Evolutionary conservation across 1,140 invertebrate species (phyloP).

Genomic region (Trissolcus basalis): DNA sequence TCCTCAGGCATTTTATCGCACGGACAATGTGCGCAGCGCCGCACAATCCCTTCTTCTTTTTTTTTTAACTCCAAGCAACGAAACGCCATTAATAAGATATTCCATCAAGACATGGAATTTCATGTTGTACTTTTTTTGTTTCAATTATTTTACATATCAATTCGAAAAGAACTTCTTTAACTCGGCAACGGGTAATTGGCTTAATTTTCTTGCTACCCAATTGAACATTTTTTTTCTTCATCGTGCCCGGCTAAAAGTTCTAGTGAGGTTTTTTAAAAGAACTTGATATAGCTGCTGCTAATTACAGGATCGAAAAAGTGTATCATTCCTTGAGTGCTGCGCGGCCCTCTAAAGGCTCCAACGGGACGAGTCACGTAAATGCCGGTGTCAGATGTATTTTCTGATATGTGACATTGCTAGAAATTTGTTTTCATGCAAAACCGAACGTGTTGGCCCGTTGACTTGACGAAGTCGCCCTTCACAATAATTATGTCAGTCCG

Average conservation of each 20-base stretch:
- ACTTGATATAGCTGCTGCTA: too few relatives aligned
- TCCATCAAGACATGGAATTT: too few relatives aligned
- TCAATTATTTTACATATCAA: not conserved
- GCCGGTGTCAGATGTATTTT: constrained; percentile 39
- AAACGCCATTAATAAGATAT: too few relatives aligned
- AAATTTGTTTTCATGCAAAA: constrained; percentile 47
- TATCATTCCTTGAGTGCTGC: constrained; percentile 8
- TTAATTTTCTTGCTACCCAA: not conserved
- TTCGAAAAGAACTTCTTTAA: constrained; percentile 3
- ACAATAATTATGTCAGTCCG: constrained; percentile 49
- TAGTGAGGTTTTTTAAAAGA: too few relatives aligned
- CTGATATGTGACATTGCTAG: constrained; percentile 52
- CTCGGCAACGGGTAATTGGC: constrained; percentile 3
- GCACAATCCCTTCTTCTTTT: too few relatives aligned
- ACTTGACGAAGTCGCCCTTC: constrained; percentile 49
- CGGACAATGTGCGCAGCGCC: not conserved
- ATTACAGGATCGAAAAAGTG: constrained; percentile 20
- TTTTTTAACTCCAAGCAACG: too few relatives aligned
- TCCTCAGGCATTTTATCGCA: not conserved
- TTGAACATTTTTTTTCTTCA: constrained; percentile 8
- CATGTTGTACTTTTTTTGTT: too few relatives aligned
- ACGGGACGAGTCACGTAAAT: constrained; percentile 43
- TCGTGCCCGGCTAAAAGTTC: too few relatives aligned
- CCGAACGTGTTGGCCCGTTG: constrained; percentile 34
- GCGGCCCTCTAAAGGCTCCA: constrained; percentile 18